A percentile compares a stretch with the other conserved stretches of the same genome.
These are phyloP conservation scores for Eristalis arbustorum DNA, from an alignment of 2,888 invertebrate genomes.

Conservation along the genomic window DNA sequence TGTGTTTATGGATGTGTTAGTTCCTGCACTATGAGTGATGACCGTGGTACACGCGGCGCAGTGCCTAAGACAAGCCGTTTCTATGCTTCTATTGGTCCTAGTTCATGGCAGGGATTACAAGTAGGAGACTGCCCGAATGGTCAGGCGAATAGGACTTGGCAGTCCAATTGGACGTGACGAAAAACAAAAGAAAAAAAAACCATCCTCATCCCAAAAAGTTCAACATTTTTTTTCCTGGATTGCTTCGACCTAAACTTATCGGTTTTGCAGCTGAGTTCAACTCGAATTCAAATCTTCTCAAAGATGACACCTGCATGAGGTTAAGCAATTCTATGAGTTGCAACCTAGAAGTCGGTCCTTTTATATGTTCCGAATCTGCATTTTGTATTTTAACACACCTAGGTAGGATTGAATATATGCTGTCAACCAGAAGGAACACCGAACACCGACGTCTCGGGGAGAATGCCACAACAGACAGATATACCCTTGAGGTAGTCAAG, in stretches of 20 bases:
- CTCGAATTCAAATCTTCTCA: no score
- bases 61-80: constrained; percentile 22
- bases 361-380: no score
- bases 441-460: no score
- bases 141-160: neutral
- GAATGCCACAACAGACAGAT: no score
- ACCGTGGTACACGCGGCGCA: constrained; percentile 37
- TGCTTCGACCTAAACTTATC: neutral
- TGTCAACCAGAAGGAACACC: no score
- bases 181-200: neutral
- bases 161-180: constrained; percentile 1
- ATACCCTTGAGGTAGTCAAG: no score
- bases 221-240: neutral
- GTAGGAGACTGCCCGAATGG: constrained; percentile 11
- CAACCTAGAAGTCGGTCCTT: no score
- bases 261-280: neutral
- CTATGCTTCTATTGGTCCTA: constrained; percentile 36
- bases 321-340: no score
- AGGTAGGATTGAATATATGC: no score
- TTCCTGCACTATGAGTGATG: constrained; percentile 40
- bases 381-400: no score
- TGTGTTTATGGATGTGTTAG: neutral
- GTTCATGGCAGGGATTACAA: constrained; percentile 32
- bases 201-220: neutral
- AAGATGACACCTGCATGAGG: no score